A percentile compares a stretch with the other conserved stretches of the same genome.
These are phyloP conservation scores for Phocoena sinus DNA, from an alignment of 2,113 vertebrate genomes.

Conservation along the genomic window DNA sequence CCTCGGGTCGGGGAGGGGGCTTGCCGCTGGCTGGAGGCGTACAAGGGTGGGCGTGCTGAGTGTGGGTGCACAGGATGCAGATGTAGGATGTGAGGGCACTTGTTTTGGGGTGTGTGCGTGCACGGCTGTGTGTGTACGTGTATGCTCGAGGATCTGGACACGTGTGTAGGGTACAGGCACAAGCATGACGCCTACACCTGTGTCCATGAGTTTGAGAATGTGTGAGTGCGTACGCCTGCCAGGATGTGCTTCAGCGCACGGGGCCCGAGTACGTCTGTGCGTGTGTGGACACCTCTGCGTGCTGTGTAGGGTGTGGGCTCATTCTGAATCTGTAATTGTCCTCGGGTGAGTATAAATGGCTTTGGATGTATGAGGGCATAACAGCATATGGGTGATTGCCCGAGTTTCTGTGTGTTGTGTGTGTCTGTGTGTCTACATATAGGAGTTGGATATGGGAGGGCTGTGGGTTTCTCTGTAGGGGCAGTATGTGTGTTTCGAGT, in stretches of 20 bases:
- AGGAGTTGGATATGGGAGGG: neutral
- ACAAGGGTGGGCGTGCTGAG: neutral
- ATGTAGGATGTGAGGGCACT: neutral
- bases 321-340: neutral
- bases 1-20: accelerated
- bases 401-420: neutral
- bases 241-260: neutral
- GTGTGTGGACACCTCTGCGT: neutral
- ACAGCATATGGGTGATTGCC: neutral
- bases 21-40: accelerated
- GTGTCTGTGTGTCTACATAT: neutral
- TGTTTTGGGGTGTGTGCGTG: accelerated
- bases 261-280: neutral
- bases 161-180: accelerated
- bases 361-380: neutral
- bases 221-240: neutral
- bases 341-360: neutral
- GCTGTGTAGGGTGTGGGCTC: no score
- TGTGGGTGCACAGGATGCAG: no score
- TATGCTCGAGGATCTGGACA: neutral
- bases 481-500: neutral
- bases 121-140: accelerated
- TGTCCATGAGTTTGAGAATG: neutral
- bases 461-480: neutral
- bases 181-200: accelerated